Conservation (phyloP, 23 tunicate genomes). For the Trididemnum clinides region DNA sequence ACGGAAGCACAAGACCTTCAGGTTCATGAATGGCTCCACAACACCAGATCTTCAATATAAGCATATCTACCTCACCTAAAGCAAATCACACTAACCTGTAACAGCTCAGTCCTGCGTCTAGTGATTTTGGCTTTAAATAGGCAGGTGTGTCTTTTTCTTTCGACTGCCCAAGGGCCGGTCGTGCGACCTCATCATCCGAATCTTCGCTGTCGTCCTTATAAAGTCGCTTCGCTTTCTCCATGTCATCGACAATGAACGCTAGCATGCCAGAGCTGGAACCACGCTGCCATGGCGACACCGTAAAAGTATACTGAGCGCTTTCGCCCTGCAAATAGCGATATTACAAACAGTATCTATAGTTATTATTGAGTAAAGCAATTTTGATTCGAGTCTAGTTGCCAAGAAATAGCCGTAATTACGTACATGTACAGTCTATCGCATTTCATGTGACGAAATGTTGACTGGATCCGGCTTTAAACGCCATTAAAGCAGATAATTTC, state of each 20-base stretch:
- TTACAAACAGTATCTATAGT: background rate
- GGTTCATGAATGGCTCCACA: no score
- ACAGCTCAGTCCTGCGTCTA: slow-evolving; percentile 9
- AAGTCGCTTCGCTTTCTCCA: slow-evolving; percentile 14
- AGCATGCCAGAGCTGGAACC: slow-evolving; percentile 66
- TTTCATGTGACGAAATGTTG: no score
- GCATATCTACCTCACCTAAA: no score
- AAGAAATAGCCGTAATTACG: no score
- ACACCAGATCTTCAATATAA: no score
- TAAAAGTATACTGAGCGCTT: slow-evolving; percentile 62
- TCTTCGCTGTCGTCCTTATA: slow-evolving; percentile 73
- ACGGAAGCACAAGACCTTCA: no score
- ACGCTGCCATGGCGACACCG: slow-evolving; percentile 74
- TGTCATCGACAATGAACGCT: slow-evolving; percentile 77
- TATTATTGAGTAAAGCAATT: no score
- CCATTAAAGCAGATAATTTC: no score
- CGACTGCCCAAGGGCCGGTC: background rate
- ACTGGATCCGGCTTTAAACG: no score
- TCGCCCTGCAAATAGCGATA: slow-evolving; percentile 40
- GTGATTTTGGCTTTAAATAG: slow-evolving; percentile 27
- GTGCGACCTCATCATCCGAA: slow-evolving; percentile 19
- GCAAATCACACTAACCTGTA: slow-evolving; percentile 58
- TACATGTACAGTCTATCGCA: no score
- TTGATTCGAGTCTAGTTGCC: no score
- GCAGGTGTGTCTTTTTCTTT: slow-evolving; percentile 45